phyloP scores from a whole-genome alignment of 2,113 vertebrate species.

The Thunnus maccoyii region DNA sequence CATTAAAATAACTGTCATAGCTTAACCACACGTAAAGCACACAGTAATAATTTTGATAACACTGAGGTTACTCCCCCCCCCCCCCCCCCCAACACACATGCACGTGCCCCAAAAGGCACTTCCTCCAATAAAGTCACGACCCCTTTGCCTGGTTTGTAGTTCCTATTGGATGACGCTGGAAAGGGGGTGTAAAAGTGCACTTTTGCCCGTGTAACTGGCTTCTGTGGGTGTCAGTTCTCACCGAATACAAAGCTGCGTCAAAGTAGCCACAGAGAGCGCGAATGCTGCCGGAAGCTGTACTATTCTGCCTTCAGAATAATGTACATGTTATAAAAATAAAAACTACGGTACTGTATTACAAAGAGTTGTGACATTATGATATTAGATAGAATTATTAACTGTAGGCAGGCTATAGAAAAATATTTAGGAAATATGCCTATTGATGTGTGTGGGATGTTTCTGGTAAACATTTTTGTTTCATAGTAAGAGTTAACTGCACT shows the following conservation, averaged over 20 bases:
- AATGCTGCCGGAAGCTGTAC: background rate
- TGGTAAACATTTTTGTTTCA: too few species aligned
- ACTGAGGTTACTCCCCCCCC: conserved; percentile 7
- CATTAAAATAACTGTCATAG: background rate
- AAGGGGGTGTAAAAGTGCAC: background rate
- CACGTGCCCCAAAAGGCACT: conserved; percentile 41
- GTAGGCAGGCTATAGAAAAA: too few species aligned
- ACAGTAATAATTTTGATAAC: background rate
- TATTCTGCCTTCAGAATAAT: conserved; percentile 24
- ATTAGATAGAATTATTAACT: too few species aligned
- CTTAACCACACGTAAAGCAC: background rate
- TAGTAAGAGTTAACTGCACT: too few species aligned
- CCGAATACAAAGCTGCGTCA: conserved; percentile 2
- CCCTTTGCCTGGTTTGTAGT: fast-evolving
- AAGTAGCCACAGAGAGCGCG: fast-evolving
- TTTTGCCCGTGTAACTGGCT: conserved; percentile 30
- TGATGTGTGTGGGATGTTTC: too few species aligned
- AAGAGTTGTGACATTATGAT: too few species aligned
- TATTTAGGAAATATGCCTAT: too few species aligned
- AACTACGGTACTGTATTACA: too few species aligned
- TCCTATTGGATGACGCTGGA: conserved; percentile 42
- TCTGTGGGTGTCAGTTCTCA: conserved; percentile 38
- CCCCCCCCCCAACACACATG: conserved; percentile 7
- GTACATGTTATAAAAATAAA: too few species aligned
- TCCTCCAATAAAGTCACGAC: conserved; percentile 17